Evolutionary conservation across 1,140 invertebrate genomes (phyloP), one percentile per base, ranked within the genome.

Genomic region (Wasmannia auropunctata): DNA sequence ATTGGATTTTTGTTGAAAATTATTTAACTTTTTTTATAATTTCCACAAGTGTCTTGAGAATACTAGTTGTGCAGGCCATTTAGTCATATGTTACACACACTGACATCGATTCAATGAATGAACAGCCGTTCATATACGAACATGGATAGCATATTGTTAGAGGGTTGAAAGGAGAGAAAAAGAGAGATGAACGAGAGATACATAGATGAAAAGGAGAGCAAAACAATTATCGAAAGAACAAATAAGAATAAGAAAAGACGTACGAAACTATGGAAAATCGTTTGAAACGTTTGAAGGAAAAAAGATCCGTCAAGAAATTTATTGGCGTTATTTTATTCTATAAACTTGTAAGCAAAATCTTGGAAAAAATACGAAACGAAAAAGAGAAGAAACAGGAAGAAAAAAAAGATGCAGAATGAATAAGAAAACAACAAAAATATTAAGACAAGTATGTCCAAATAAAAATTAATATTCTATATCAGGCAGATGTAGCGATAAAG

Each of bases 21-120:
- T 49, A 37, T 5, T 22, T n/a, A 19, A 75, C 14, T 40, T 8
- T 1, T 8, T 1, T n/a, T n/a, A n/a, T n/a, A n/a, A 43, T 63
- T 31, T 79, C 31, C 46, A 56, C 34, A 72, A 79, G 74, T n/a
- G n/a, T 72, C 46, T 28, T 56, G 62, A 85, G 54, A 65, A 87
- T 19, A 75, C 63, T n/a, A n/a, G 65, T 87, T 75, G 51, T n/a
- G 51, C 51, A 34, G 31, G 54, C 14, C 46, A 85, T 79, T 77
- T 75, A 86, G 87, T 56, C 83, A 88, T 85, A 92, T 88, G 83
- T 88, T 92, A 92, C 92, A 76, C 74, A 89, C 87, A 88, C 87
- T 88, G 91, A 92, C 89, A 92, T 92, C 88, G 89, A 92, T 92
- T 93, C 91, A 74, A 92, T 92, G 92, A 93, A 93, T 93, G 92